Evolutionary conservation across 1,140 invertebrate species (phyloP).

Genomic region (Musca domestica): DNA sequence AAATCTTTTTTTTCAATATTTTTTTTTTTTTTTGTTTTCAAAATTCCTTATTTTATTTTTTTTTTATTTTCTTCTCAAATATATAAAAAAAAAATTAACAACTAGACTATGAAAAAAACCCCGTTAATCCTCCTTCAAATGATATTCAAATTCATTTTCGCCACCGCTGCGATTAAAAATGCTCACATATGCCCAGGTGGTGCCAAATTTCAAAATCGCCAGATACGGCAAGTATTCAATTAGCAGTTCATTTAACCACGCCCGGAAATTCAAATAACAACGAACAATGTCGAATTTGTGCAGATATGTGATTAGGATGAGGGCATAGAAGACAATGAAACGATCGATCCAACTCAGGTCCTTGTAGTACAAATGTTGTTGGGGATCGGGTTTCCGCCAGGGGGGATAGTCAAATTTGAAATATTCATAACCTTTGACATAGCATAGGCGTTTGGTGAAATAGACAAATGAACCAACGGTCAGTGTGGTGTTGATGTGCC

Average conservation of each 20-base stretch:
- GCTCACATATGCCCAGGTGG: conserved; percentile 43
- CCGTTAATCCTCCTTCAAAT: conserved; percentile 39
- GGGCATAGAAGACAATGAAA: conserved; percentile 40
- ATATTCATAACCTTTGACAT: conserved; percentile 47
- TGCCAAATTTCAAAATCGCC: conserved; percentile 48
- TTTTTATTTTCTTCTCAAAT: no score
- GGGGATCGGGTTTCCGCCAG: conserved; percentile 29
- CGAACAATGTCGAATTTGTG: conserved; percentile 44
- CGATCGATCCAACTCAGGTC: conserved; percentile 46
- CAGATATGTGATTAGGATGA: conserved; percentile 43
- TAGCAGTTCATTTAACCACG: conserved; percentile 38
- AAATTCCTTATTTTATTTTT: no score
- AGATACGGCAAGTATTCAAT: conserved; percentile 48
- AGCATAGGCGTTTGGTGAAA: conserved; percentile 46
- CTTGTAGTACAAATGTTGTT: conserved; percentile 38
- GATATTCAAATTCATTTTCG: conserved; percentile 36
- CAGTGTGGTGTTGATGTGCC: conserved; percentile 45
- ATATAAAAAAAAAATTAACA: no score
- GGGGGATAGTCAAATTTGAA: conserved; percentile 41
- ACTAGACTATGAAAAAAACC: no score
- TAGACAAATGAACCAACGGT: conserved; percentile 40
- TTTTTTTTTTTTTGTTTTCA: no score
- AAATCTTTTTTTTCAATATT: no score
- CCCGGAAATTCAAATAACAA: conserved; percentile 47
- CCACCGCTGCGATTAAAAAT: conserved; percentile 39